A percentile compares a stretch with the other conserved stretches of the same genome.
These are phyloP conservation scores for Eulimnadia texana DNA, from an alignment of 1,140 invertebrate genomes.

Conservation along the genomic window DNA sequence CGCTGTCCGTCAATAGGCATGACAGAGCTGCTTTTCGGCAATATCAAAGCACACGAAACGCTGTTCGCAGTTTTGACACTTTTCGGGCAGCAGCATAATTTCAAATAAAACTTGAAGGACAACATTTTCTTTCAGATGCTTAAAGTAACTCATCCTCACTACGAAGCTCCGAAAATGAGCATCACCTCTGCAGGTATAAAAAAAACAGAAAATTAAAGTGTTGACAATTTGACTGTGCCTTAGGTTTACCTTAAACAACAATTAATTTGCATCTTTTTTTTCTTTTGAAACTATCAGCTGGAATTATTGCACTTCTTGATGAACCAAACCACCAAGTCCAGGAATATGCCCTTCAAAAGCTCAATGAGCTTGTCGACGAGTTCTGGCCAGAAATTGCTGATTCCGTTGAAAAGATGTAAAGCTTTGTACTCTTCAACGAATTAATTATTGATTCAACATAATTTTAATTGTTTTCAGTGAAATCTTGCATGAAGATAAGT, in stretches of 20 bases:
- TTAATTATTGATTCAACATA: background rate
- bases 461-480: slow-evolving; percentile 41
- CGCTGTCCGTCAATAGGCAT: slow-evolving; percentile 2
- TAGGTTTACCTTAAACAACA: background rate
- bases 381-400: slow-evolving; percentile 99
- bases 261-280: background rate
- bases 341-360: slow-evolving; percentile 75
- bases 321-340: slow-evolving; percentile 85
- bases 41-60: background rate
- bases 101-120: background rate
- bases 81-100: background rate
- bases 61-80: background rate
- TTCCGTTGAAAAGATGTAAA: slow-evolving; percentile 88
- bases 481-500: slow-evolving; percentile 83
- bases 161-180: slow-evolving; percentile 5
- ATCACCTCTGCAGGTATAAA: slow-evolving; percentile 3
- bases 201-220: background rate
- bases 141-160: background rate
- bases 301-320: slow-evolving; percentile 88
- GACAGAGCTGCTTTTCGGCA: background rate
- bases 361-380: slow-evolving; percentile 88
- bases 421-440: slow-evolving; percentile 8
- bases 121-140: background rate
- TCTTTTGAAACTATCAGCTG: slow-evolving; percentile 44
- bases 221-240: background rate